Evolutionary conservation across 2,113 vertebrate species (phyloP), one percentile per base, ranked within the genome.

Genomic region (Stegastes partitus): DNA sequence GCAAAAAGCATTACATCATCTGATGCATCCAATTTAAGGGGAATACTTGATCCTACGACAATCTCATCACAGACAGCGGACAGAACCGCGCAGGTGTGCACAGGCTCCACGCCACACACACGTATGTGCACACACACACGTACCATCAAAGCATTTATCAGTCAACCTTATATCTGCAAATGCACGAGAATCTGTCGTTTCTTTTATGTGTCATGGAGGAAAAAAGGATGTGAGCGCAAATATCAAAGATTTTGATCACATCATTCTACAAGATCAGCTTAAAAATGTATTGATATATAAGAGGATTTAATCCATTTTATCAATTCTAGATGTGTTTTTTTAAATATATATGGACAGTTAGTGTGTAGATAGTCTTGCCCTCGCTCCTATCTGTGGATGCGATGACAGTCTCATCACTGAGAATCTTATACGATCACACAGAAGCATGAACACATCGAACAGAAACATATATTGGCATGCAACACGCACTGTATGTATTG

Each of bases 1-100:
- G 47, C 26, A 70, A 82, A 82, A 77, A 25, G 5, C 54, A 68
- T 87, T 57, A 82, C 80, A 83, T 90, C 88, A 86, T 80, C 57
- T 16, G 23, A 77, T 74, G 62, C 53, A 37, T 53, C 56, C 10
- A 44, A 26, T 83, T 74, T 55, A 25, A 9, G 49, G 49, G 67
- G 75, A 68, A 75, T 18, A 57, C n/a, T 71, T 72, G 47, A 81
- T 88, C 67, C 86, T 54, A 12, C 0, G 21, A 70, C 68, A 81
- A 77, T 88, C 73, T 75, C 66, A 79, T 78, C 62, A 72, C 2
- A 28, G 45, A 12, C 22, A 47, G 9, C 59, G 22, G 55, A 79
- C 45, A 42, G 37, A 62, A 77, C 23, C 26, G 19, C 59, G 51
- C 58, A 76, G 50, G 57, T 42, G 61, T 8, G 9, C 37, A 22